Percentiles rank a stretch among this genome's conserved stretches.
phyloP scores from a whole-genome alignment of 1,140 invertebrate genomes.

The Mya arenaria region DNA sequence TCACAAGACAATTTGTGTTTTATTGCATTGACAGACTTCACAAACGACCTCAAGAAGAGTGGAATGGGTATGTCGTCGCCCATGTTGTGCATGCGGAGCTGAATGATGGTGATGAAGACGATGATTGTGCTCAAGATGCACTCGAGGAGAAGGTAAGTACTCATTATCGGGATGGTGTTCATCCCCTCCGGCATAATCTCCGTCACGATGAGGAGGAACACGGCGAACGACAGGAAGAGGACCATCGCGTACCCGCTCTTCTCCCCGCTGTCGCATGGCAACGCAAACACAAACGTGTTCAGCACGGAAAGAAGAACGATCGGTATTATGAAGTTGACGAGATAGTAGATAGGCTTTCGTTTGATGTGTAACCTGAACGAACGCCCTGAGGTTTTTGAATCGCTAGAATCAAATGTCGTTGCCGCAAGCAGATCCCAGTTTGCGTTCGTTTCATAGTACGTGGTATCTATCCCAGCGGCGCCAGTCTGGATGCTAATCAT shows the following conservation, averaged over 20 bases:
- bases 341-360: conserved; percentile 43
- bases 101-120: conserved; percentile 37
- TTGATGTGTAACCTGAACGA: conserved; percentile 7
- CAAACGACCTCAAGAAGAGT: background rate
- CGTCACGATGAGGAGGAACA: conserved; percentile 47
- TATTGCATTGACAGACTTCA: background rate
- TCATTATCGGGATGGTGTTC: conserved; percentile 46
- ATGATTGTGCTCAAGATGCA: conserved; percentile 44
- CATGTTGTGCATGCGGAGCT: conserved; percentile 33
- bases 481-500: conserved; percentile 16
- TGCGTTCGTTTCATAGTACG: conserved; percentile 26
- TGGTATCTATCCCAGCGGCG: conserved; percentile 8
- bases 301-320: conserved; percentile 35
- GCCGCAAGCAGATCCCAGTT: conserved; percentile 42
- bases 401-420: conserved; percentile 19
- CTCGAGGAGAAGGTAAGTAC: conserved; percentile 35
- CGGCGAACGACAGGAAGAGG: conserved; percentile 44
- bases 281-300: conserved; percentile 44
- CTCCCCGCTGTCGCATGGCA: conserved; percentile 48
- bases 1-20: conserved; percentile 18
- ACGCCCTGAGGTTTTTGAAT: conserved; percentile 1
- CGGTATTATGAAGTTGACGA: conserved; percentile 47
- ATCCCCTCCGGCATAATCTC: conserved; percentile 56
- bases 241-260: conserved; percentile 48
- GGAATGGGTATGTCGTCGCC: conserved; percentile 43